phyloP scores from a whole-genome alignment of 2,888 invertebrate genomes.

The Eilema depressum region DNA sequence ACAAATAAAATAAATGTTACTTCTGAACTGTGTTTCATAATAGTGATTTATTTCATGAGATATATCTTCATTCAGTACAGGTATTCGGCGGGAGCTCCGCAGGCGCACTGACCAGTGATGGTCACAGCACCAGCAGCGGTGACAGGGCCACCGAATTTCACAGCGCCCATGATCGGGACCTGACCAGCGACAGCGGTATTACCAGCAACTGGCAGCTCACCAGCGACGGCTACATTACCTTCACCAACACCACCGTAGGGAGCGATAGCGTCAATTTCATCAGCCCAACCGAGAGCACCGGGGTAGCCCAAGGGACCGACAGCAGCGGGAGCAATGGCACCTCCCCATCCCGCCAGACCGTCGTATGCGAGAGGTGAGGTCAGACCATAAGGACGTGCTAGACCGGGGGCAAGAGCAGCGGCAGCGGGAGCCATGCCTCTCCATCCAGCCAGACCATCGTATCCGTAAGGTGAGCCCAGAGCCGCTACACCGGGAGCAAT shows the following conservation, averaged over 20 bases:
- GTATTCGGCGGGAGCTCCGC: slow-evolving; percentile 17
- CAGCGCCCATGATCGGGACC: slow-evolving; percentile 56
- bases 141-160: slow-evolving; percentile 60
- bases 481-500: background rate
- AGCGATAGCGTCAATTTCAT: slow-evolving; percentile 8
- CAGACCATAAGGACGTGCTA: slow-evolving; percentile 12
- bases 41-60: background rate
- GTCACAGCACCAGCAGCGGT: slow-evolving; percentile 61
- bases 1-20: too few species aligned
- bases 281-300: slow-evolving; percentile 1
- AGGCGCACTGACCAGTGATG: slow-evolving; percentile 59
- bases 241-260: slow-evolving; percentile 49
- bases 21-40: background rate
- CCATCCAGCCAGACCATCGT: slow-evolving; percentile 2
- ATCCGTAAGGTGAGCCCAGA: background rate
- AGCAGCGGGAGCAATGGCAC: background rate
- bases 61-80: background rate
- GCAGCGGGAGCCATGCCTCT: slow-evolving; percentile 1
- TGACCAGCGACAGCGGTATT: slow-evolving; percentile 53
- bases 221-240: slow-evolving; percentile 53
- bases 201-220: slow-evolving; percentile 57
- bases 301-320: slow-evolving; percentile 16
- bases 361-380: slow-evolving; percentile 15
- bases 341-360: slow-evolving; percentile 1
- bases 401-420: too few species aligned